Evolutionary conservation across 2,797 vertebrate genomes (phyloP).

Genomic region (Danio aesculapii): DNA sequence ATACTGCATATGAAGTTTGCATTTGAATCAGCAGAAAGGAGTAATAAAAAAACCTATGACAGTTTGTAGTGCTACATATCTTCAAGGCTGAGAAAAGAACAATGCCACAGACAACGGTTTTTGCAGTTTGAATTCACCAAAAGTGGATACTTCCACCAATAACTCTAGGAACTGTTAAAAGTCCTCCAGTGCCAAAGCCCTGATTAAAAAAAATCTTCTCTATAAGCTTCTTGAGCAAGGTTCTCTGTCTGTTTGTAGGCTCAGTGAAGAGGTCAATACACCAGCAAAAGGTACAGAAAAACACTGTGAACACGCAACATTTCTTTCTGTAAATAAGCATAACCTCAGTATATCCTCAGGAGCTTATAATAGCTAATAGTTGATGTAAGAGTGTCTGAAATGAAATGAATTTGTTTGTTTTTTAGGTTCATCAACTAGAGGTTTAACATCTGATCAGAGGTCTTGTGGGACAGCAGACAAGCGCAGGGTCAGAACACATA

Average conservation of each 20-base stretch:
- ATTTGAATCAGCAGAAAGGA: no score
- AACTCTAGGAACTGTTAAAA: no score
- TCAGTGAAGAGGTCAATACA: background rate
- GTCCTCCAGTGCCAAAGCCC: no score
- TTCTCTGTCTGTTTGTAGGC: background rate
- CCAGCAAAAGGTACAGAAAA: background rate
- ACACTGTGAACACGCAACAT: background rate
- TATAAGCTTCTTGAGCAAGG: background rate
- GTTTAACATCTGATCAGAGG: background rate
- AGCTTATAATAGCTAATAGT: conserved; percentile 50
- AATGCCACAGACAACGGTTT: no score
- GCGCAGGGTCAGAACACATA: conserved; percentile 13
- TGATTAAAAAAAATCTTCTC: background rate
- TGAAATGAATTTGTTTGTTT: background rate
- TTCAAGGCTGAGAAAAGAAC: no score
- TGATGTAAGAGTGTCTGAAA: background rate
- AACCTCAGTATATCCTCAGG: conserved; percentile 35
- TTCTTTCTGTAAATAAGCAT: background rate
- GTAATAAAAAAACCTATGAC: no score
- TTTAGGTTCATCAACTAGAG: background rate
- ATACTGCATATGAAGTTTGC: no score
- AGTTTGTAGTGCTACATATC: no score
- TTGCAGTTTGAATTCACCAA: no score
- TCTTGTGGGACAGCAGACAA: background rate
- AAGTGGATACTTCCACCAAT: no score